These are phyloP conservation scores for Adelosebastes latens DNA, from an alignment of 2,797 vertebrate species.

Conservation along the genomic window DNA sequence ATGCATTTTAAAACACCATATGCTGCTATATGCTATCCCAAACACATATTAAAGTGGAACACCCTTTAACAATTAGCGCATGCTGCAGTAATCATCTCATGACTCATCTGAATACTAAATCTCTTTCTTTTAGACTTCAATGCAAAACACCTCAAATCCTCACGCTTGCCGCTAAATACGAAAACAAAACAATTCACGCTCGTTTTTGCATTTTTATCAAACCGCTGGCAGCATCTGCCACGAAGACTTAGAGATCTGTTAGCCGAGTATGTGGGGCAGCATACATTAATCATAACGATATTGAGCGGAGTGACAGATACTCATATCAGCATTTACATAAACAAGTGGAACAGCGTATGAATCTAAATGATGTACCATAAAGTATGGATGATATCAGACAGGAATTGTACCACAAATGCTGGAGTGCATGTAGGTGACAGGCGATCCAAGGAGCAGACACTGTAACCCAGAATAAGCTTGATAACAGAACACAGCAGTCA, in stretches of 20 bases:
- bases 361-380: conserved; percentile 60
- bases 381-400: conserved; percentile 61
- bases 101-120: conserved; percentile 62
- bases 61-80: neutral
- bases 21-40: neutral
- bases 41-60: conserved; percentile 12
- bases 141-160: conserved; percentile 62
- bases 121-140: conserved; percentile 26
- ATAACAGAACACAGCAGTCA: conserved; percentile 15
- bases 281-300: conserved; percentile 79
- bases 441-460: neutral
- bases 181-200: conserved; percentile 42
- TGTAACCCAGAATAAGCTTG: conserved; percentile 5
- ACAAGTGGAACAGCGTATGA: conserved; percentile 68
- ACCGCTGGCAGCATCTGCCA: conserved; percentile 48
- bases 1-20: conserved; percentile 21
- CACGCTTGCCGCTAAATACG: conserved; percentile 33
- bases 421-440: conserved; percentile 26
- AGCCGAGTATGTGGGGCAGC: conserved; percentile 72
- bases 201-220: conserved; percentile 58
- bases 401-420: conserved; percentile 22
- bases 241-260: conserved; percentile 43
- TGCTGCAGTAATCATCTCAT: conserved; percentile 38
- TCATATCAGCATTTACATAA: conserved; percentile 82
- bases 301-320: conserved; percentile 72